A percentile compares a stretch with the other conserved stretches of the same genome.
These are phyloP conservation scores for Ramphastos sulfuratus DNA, from an alignment of 2,113 vertebrate genomes.

Conservation along the genomic window DNA sequence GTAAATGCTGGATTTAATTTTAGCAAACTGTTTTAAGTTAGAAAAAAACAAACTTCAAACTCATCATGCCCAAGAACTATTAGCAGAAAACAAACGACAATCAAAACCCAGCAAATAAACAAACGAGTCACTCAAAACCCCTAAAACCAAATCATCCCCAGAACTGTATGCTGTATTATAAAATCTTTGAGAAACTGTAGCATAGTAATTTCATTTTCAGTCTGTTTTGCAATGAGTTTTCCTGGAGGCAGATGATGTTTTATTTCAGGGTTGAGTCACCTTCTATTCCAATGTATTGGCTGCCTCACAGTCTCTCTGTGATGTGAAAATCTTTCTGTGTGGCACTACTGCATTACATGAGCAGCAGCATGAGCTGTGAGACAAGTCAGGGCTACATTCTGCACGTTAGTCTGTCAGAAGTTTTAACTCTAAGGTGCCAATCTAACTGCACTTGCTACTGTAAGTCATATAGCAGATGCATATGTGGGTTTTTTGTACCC, in stretches of 20 bases:
- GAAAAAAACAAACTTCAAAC: not conserved
- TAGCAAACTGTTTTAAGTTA: not conserved
- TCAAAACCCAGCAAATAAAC: not conserved
- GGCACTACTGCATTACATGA: not conserved
- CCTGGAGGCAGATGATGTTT: not conserved
- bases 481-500: accelerated
- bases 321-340: not conserved
- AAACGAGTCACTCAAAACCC: not conserved
- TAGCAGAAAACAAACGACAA: not conserved
- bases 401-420: not conserved
- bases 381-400: not conserved
- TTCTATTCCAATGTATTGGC: not conserved
- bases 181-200: not conserved
- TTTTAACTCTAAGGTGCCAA: not conserved
- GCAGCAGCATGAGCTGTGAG: not conserved
- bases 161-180: not conserved
- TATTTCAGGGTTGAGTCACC: not conserved
- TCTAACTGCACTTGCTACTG: not conserved
- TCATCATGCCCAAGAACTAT: not conserved
- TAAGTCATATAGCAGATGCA: not conserved
- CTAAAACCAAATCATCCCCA: not conserved
- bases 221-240: not conserved
- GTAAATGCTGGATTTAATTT: slow-evolving; percentile 6
- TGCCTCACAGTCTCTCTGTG: not conserved
- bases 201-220: not conserved